Evolutionary conservation across 2,113 vertebrate species (phyloP).

Genomic region (Embiotoca jacksoni): DNA sequence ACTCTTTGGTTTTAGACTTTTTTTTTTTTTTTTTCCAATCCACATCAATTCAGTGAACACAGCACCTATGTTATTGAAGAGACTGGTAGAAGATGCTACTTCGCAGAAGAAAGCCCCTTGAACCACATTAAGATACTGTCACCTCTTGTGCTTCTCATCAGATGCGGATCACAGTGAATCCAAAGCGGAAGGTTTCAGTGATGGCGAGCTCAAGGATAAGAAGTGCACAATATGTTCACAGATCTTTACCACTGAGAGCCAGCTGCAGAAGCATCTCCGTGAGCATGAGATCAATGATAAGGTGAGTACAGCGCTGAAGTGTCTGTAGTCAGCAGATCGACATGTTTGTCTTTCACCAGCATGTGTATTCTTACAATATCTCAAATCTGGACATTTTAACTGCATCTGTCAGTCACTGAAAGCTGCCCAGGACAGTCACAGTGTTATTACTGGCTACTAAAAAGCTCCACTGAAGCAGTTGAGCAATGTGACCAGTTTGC

Average conservation of each 20-base stretch:
- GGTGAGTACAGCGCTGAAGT: conserved; percentile 73
- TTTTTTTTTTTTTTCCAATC: too few relatives aligned
- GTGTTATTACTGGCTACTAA: not conserved
- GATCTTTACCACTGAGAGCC: conserved; percentile 91
- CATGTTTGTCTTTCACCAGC: not conserved
- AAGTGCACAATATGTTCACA: conserved; percentile 93
- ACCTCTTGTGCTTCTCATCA: conserved; percentile 26
- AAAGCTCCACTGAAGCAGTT: not conserved
- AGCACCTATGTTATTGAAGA: not conserved
- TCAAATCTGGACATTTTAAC: too few relatives aligned
- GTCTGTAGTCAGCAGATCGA: not conserved
- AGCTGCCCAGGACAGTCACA: not conserved
- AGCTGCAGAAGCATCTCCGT: conserved; percentile 94
- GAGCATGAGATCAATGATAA: conserved; percentile 97
- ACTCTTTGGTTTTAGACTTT: not conserved
- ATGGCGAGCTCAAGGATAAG: conserved; percentile 85
- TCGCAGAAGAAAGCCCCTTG: conserved; percentile 3
- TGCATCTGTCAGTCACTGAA: not conserved
- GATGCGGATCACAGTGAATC: conserved; percentile 72
- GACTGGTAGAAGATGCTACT: not conserved
- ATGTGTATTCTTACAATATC: too few relatives aligned
- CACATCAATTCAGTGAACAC: not conserved
- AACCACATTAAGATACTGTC: conserved; percentile 10
- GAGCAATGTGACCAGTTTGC: too few relatives aligned
- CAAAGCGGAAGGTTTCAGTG: conserved; percentile 83